Base-by-base conservation (phyloP, 2,888 invertebrate species). In the Notocelia uddmanniana region DNA sequence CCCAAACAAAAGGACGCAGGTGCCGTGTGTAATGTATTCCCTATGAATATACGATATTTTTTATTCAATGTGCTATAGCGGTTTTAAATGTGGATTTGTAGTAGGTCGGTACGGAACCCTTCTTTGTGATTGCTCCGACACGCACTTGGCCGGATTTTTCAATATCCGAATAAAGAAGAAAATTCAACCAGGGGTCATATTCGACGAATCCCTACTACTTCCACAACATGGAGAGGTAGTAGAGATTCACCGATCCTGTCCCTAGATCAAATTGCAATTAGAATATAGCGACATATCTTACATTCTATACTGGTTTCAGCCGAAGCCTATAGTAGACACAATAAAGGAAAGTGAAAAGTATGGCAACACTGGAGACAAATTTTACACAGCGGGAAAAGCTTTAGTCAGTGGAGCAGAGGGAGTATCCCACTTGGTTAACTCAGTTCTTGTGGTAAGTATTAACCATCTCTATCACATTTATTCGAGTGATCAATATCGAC, bases 291-390 rank as follows among this genome's bases (percentile, higher is more conserved):
- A 26, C 5, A 60, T 52, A 1, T 31, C 19, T 21, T 11, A 23
- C 34, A 31, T 34, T 41, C 21, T 6, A 11, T 50, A 48, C 10
- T 63, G 13, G 74, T 77, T 77, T 72, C 82, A 95, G 94, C 96
- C 96, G 0, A 94, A 95, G 76, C 97, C 97, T 0, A 92, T 97
- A 73, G 95, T 97, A 26, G 97, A 97, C 80, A 95, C 95, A 3
- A 96, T 97, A 77, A 91, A 89, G 55, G 97, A 97, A 84, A 94
- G 96, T 64, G 97, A 97, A 64, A 97, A 97, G 81, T 97, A 96
- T 83, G 97, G 97, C 21, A 97, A 97, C 82, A 94, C 91, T 64
- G 97, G 96, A 0, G 96, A 96, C 78, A 95, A 95, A 82, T 96
- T 96, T 77, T 94, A 95, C 73, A 90, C 90, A 18, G 87, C 96